phyloP scores from a whole-genome alignment of 2,113 vertebrate genomes.

The Podilymbus podiceps region DNA sequence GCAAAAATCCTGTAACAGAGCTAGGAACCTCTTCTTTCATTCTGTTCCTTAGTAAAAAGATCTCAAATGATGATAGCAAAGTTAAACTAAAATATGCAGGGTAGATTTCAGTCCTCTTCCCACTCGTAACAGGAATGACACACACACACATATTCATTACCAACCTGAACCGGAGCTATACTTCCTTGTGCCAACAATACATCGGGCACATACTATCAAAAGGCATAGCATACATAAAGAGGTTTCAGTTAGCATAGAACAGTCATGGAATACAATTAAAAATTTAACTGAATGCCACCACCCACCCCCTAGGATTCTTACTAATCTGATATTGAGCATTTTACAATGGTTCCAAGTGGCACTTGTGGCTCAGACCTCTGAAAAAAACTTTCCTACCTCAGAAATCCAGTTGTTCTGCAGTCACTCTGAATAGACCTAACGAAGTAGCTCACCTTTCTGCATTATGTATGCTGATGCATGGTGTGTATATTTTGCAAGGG shows the following conservation, averaged over 20 bases:
- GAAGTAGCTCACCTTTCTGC: slow-evolving; percentile 59
- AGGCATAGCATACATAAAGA: not conserved
- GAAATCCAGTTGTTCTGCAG: slow-evolving; percentile 55
- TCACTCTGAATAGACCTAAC: slow-evolving; percentile 55
- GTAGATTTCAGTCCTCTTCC: not conserved
- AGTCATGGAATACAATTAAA: not conserved
- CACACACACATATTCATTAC: not conserved
- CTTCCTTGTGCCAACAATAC: not conserved
- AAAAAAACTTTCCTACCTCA: slow-evolving; percentile 60
- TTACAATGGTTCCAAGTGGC: not conserved
- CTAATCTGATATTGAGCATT: not conserved
- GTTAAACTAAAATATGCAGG: not conserved
- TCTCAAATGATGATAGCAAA: not conserved
- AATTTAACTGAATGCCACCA: not conserved
- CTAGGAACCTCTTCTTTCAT: not conserved
- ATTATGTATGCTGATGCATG: slow-evolving; percentile 37
- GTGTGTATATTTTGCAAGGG: slow-evolving; percentile 39
- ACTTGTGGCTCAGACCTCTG: not conserved
- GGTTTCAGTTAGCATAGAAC: not conserved
- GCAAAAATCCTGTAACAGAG: not conserved
- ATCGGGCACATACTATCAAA: not conserved
- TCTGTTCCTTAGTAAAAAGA: not conserved
- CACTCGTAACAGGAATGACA: not conserved
- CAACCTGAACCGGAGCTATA: not conserved
- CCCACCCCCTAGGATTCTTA: not conserved